Evolutionary conservation across 1,140 invertebrate genomes (phyloP).

Genomic region (Pseudomyrmex flavicornis): DNA sequence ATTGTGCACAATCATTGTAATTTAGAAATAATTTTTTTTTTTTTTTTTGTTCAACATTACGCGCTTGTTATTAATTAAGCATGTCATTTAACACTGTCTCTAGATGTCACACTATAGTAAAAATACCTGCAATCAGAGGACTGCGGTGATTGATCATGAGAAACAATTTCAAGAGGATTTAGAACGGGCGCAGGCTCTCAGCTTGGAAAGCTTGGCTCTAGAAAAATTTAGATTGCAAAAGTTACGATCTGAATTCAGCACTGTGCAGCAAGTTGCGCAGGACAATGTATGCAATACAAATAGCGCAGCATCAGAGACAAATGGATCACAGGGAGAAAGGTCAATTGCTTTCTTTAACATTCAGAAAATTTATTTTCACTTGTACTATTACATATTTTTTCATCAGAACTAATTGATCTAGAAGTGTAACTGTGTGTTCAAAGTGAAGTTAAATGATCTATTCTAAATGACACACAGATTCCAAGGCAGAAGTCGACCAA

Average conservation of each 20-base stretch:
- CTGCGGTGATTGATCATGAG: constrained; percentile 88
- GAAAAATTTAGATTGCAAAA: constrained; percentile 91
- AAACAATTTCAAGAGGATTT: constrained; percentile 93
- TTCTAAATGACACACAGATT: constrained; percentile 68
- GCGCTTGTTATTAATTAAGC: no score
- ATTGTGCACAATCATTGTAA: background rate
- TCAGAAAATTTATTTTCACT: background rate
- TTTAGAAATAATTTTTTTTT: background rate
- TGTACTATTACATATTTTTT: background rate
- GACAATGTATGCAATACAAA: constrained; percentile 72
- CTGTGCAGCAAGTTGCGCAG: constrained; percentile 69
- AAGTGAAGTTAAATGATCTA: background rate
- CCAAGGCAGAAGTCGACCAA: constrained; percentile 84
- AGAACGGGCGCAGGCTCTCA: constrained; percentile 93
- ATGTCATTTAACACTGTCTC: constrained; percentile 39
- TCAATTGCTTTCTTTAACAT: constrained; percentile 51
- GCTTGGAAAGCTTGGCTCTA: constrained; percentile 92
- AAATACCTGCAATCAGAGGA: constrained; percentile 76
- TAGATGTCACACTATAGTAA: constrained; percentile 84
- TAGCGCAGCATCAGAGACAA: constrained; percentile 71
- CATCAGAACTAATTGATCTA: no score
- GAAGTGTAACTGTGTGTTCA: background rate
- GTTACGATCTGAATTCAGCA: constrained; percentile 79
- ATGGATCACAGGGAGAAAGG: constrained; percentile 77
- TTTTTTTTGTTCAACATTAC: no score